phyloP scores from a whole-genome alignment of 2,113 vertebrate genomes.

The Colaptes auratus region DNA sequence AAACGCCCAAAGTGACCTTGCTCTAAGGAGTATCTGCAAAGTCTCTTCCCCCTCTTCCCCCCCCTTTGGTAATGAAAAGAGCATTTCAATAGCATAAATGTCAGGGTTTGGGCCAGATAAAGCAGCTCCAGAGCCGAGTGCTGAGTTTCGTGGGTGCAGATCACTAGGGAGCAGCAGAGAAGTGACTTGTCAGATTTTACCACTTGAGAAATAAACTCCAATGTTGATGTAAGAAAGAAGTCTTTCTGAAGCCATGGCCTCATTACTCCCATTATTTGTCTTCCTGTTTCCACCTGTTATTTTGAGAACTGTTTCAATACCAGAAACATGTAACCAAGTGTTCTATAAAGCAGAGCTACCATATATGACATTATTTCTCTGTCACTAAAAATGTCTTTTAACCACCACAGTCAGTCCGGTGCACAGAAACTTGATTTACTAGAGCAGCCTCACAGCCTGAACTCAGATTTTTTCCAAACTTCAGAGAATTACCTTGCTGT shows the following conservation, averaged over 20 bases:
- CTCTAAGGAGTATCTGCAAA: background rate
- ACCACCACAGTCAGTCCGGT: background rate
- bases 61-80: background rate
- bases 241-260: background rate
- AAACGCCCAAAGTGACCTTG: background rate
- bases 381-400: background rate
- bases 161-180: background rate
- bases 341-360: background rate
- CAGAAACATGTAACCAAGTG: background rate
- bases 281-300: background rate
- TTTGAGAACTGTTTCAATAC: conserved; percentile 23
- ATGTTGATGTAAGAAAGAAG: background rate
- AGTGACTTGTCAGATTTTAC: background rate
- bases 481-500: background rate
- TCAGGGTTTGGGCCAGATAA: background rate
- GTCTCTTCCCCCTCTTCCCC: background rate
- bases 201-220: conserved; percentile 28
- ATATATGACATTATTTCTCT: background rate
- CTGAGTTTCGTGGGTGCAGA: background rate
- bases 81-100: background rate
- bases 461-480: background rate
- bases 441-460: background rate
- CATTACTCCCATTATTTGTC: background rate
- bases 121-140: background rate
- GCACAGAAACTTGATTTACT: background rate